Percentiles rank a stretch among this genome's conserved stretches.
These are phyloP conservation scores for Lutjanus campechanus DNA, from an alignment of 2,797 vertebrate species.

Conservation along the genomic window DNA sequence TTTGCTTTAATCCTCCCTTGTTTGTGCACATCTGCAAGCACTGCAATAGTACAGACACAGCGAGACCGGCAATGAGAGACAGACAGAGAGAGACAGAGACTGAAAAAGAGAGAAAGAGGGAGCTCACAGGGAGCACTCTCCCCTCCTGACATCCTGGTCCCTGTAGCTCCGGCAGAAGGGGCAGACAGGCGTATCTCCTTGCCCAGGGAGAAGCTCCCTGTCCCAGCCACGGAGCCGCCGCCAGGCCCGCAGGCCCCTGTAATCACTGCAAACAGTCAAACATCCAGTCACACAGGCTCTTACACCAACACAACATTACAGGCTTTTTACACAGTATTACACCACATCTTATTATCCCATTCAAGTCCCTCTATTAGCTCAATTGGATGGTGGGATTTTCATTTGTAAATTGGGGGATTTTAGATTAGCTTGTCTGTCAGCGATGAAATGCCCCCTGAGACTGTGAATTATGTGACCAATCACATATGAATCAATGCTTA, in stretches of 20 bases:
- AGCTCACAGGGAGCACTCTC: constrained; percentile 69
- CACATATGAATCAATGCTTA: constrained; percentile 80
- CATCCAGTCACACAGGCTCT: constrained; percentile 82
- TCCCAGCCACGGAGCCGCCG: constrained; percentile 70
- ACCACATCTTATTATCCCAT: constrained; percentile 90
- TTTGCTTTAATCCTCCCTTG: constrained; percentile 89
- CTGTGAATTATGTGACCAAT: constrained; percentile 85
- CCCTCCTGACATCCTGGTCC: constrained; percentile 72
- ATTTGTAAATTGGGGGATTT: constrained; percentile 91
- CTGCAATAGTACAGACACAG: constrained; percentile 76
- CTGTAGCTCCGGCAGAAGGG: constrained; percentile 73
- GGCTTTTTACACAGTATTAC: constrained; percentile 90
- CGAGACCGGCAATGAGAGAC: constrained; percentile 55
- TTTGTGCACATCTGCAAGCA: constrained; percentile 88
- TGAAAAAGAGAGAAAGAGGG: constrained; percentile 42
- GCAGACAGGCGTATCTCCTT: constrained; percentile 75
- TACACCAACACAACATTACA: constrained; percentile 89
- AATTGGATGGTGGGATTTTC: constrained; percentile 91
- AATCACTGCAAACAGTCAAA: constrained; percentile 87
- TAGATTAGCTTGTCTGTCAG: constrained; percentile 89
- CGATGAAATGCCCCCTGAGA: constrained; percentile 85
- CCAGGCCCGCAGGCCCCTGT: constrained; percentile 83
- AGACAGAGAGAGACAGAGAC: constrained; percentile 27
- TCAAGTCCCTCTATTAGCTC: constrained; percentile 90
- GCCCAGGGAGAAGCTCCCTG: constrained; percentile 81